phyloP scores from a whole-genome alignment of 1,140 invertebrate species.

The Diprion similis region DNA sequence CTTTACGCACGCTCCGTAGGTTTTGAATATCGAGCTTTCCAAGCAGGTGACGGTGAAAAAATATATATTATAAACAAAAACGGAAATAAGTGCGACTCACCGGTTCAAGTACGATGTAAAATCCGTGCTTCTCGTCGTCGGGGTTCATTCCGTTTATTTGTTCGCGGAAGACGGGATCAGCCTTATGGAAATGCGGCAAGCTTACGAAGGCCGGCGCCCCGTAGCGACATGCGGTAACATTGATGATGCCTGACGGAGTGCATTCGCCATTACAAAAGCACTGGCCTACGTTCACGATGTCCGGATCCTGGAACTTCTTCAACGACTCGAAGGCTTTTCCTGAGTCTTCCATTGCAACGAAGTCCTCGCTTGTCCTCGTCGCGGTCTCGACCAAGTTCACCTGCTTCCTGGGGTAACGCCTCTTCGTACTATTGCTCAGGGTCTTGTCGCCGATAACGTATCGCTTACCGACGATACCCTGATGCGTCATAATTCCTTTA shows the following conservation, averaged over 20 bases:
- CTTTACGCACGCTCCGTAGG: no score
- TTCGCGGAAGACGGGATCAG: conserved; percentile 63
- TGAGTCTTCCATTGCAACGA: conserved; percentile 46
- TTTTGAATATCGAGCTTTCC: no score
- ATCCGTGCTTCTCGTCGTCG: conserved; percentile 63
- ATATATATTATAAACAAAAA: conserved; percentile 20
- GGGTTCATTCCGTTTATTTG: conserved; percentile 68
- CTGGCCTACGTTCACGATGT: conserved; percentile 66
- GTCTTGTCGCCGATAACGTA: conserved; percentile 52
- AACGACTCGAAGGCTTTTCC: conserved; percentile 19
- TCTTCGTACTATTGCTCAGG: conserved; percentile 51
- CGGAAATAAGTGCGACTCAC: conserved; percentile 54
- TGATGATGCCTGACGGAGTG: conserved; percentile 68
- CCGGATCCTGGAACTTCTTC: conserved; percentile 55
- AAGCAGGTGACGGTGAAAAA: conserved; percentile 10
- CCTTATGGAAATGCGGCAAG: conserved; percentile 76
- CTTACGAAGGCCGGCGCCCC: conserved; percentile 73
- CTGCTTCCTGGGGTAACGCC: conserved; percentile 51
- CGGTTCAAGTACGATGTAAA: conserved; percentile 69
- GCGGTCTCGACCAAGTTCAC: conserved; percentile 54
- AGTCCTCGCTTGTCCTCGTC: conserved; percentile 49
- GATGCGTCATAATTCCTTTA: conserved; percentile 35
- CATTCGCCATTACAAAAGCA: conserved; percentile 79
- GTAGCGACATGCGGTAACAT: conserved; percentile 59
- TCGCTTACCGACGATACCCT: conserved; percentile 51